Conservation (phyloP, 1,140 invertebrate species). For the Drosophila rufa region DNA sequence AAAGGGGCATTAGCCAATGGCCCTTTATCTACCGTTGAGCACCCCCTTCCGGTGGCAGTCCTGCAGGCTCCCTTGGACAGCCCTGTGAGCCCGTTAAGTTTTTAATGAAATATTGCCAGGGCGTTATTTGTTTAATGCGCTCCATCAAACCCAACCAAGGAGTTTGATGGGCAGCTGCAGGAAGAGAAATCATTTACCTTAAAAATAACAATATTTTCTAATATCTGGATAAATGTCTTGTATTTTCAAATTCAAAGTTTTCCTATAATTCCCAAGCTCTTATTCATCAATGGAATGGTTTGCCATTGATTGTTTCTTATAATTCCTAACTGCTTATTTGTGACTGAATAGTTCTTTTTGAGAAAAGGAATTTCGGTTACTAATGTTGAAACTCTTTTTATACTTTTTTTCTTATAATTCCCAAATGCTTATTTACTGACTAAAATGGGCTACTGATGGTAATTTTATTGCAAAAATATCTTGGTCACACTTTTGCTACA, state of each 20-base stretch:
- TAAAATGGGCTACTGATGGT: no score
- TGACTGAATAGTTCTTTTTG: no score
- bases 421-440: no score
- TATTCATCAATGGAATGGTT: no score
- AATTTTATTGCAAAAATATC: no score
- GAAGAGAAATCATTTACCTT: not conserved
- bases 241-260: not conserved
- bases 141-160: slow-evolving; percentile 54
- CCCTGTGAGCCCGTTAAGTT: slow-evolving; percentile 33
- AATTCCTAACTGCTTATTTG: no score
- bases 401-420: no score
- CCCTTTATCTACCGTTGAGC: slow-evolving; percentile 24
- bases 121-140: slow-evolving; percentile 75
- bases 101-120: slow-evolving; percentile 73
- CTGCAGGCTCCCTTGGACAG: not conserved
- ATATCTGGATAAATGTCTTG: not conserved
- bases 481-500: no score
- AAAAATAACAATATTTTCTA: no score
- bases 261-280: not conserved
- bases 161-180: slow-evolving; percentile 23
- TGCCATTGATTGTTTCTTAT: no score
- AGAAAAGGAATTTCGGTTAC: no score
- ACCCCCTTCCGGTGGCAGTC: not conserved
- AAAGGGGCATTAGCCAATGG: slow-evolving; percentile 67
- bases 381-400: no score